Base-by-base conservation (phyloP, 2,888 invertebrate species). In the Phasia obesa region DNA sequence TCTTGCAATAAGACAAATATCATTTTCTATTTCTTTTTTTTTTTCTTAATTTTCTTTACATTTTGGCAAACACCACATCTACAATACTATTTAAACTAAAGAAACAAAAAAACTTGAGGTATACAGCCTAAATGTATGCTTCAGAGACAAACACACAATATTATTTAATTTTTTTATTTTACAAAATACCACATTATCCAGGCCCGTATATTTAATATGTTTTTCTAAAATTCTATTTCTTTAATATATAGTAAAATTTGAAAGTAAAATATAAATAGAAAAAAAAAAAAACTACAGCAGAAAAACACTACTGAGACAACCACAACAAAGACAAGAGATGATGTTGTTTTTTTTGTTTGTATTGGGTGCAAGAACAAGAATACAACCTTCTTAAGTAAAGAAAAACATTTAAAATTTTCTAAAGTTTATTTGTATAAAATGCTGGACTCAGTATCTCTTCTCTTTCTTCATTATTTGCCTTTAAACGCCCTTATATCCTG, bases 341-440 rank as follows among this genome's bases (percentile, higher is more conserved):
- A 42, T 62, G 35, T 60, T 71, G 7, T 19, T 70, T 19, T 65
- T 23, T 31, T 64, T 25, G n/a, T n/a, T n/a, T n/a, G n/a, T 67
- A 17, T 53, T 25, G 11, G 53, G 21, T 15, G 5, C 27, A 31
- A 60, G 70, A 35, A 53, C 5, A 55, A 21, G 21, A 21, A 78
- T 5, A 70, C 25, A 65, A 59, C 59, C 76, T 69, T 73, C 62
- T 82, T 71, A 74, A 64, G 73, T 74, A 82, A 82, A 82, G 74
- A 71, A 79, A 73, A 83, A 76, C 83, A 80, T 83, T 83, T 76
- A 71, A 80, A 83, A 83, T 67, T 47, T n/a, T 83, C 75, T 60
- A 83, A 83, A 83, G 79, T 83, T 83, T 83, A 83, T 80, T 83
- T 83, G 71, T 71, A 75, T 21, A 70, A 65, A 79, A 76, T 70